A percentile compares a stretch with the other conserved stretches of the same genome.
Evolutionary conservation across 92 coral and sea anemone genomes (phyloP).

Genomic region (Phenganax stokvisi): DNA sequence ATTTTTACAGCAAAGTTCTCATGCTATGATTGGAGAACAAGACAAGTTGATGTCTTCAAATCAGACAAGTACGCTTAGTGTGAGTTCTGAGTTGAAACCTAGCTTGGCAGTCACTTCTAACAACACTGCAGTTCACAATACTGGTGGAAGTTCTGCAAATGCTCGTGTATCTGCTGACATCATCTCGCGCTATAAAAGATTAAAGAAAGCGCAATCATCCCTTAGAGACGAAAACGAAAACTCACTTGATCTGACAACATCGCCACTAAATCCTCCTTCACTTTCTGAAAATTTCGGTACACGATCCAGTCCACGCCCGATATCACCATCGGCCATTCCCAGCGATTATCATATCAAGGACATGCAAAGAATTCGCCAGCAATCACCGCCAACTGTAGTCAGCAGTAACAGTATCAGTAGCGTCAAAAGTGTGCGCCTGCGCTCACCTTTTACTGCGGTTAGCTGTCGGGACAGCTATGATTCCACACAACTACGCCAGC

Average conservation of each 20-base stretch:
- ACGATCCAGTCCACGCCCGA: neutral
- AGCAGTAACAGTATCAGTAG: neutral
- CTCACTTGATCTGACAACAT: neutral
- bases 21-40: no score
- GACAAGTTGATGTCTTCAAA: neutral
- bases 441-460: neutral
- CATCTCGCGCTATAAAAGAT: neutral
- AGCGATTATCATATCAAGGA: neutral
- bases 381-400: neutral
- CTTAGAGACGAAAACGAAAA: neutral
- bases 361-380: neutral
- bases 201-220: slow-evolving; percentile 13
- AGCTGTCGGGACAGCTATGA: no score
- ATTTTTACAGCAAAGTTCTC: no score
- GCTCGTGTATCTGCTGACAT: neutral
- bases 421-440: neutral
- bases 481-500: no score
- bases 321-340: neutral
- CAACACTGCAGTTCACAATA: neutral
- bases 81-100: no score
- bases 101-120: neutral
- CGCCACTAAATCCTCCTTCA: neutral
- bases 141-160: neutral
- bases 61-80: neutral
- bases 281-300: neutral